A percentile compares a stretch with the other conserved stretches of the same genome.
These are phyloP conservation scores for Micronycteris hirsuta DNA, from an alignment of 2,113 vertebrate genomes.

Conservation along the genomic window DNA sequence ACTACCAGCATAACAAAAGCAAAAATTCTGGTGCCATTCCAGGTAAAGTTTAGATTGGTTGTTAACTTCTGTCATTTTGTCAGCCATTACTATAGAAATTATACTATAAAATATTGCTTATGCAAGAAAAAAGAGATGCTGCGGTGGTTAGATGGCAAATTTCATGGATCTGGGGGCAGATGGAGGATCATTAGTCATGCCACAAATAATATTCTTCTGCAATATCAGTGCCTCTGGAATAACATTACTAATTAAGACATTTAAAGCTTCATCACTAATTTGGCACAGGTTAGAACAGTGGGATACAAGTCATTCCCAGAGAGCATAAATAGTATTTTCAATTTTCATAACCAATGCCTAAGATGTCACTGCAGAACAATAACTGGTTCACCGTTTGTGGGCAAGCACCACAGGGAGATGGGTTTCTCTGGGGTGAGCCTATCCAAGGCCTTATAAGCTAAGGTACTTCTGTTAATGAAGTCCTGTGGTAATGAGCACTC, in stretches of 20 bases:
- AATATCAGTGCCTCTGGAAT: not conserved
- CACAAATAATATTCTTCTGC: not conserved
- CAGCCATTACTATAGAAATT: not conserved
- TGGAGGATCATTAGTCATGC: not conserved
- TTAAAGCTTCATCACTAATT: constrained; percentile 9
- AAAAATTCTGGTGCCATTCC: not conserved
- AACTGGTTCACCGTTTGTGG: not conserved
- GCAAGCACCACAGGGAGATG: not conserved
- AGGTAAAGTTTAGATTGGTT: not conserved
- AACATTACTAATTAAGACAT: not conserved
- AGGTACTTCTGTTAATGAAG: not conserved
- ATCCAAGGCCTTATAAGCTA: not conserved
- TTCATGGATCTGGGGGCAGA: not conserved
- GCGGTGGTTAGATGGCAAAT: not conserved
- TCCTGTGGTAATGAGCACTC: not conserved
- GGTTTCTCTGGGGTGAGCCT: not conserved
- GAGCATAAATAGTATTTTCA: constrained; percentile 26
- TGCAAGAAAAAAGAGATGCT: not conserved
- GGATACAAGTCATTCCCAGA: not conserved
- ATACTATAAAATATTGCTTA: not conserved
- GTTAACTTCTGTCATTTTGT: not conserved
- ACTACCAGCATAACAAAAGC: not conserved
- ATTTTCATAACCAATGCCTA: not conserved
- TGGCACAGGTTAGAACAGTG: not conserved
- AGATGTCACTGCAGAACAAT: constrained; percentile 6